A percentile compares a stretch with the other conserved stretches of the same genome.
Conservation (phyloP, 2,113 vertebrate species). For the Passerina amoena region DNA sequence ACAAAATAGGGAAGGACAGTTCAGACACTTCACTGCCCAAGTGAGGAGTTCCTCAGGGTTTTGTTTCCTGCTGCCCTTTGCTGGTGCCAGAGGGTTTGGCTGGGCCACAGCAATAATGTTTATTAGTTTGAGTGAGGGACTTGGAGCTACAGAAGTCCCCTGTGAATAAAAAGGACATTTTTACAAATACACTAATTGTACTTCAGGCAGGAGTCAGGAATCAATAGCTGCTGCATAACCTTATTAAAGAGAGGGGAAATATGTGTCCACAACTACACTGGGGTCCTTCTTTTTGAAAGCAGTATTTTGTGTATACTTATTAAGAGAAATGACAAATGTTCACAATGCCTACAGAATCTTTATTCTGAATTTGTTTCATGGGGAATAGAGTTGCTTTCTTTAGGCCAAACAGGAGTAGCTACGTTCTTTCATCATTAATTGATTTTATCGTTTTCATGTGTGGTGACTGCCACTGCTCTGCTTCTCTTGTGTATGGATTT, state of each 20-base stretch:
- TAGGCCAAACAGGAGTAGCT: neutral
- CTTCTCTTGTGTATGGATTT: neutral
- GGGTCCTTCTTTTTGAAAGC: neutral
- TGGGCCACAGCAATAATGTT: neutral
- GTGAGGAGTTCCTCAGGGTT: neutral
- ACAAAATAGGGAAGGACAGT: neutral
- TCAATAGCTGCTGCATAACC: slow-evolving; percentile 43
- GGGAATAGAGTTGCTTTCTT: slow-evolving; percentile 36
- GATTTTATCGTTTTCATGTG: slow-evolving; percentile 39
- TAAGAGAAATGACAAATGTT: slow-evolving; percentile 30
- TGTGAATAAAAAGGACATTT: slow-evolving; percentile 8
- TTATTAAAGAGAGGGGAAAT: slow-evolving; percentile 25
- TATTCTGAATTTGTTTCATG: neutral
- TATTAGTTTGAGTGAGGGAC: neutral
- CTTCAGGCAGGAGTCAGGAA: neutral
- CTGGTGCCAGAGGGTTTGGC: neutral
- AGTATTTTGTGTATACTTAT: neutral
- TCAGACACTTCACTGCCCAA: neutral
- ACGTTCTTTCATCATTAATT: neutral
- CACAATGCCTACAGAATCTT: neutral
- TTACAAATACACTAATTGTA: neutral
- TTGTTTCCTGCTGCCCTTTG: neutral
- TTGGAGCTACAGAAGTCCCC: neutral
- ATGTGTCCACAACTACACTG: neutral
- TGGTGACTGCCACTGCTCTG: neutral